These are phyloP conservation scores for Chelon labrosus DNA, from an alignment of 2,797 vertebrate species.

Conservation along the genomic window DNA sequence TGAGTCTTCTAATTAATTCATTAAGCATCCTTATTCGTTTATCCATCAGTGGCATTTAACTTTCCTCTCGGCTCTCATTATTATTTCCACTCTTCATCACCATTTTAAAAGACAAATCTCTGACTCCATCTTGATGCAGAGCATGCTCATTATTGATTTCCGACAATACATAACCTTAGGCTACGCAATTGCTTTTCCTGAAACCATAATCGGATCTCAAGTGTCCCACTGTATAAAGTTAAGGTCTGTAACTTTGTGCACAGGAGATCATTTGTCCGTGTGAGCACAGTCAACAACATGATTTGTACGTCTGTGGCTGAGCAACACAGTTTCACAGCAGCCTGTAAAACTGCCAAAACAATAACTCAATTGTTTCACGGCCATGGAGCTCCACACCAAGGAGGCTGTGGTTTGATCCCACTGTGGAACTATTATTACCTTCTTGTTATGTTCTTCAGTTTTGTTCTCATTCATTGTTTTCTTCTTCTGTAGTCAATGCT, in stretches of 20 bases:
- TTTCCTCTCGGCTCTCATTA: conserved; percentile 13
- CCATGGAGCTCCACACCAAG: too few relatives aligned
- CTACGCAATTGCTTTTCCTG: conserved; percentile 6
- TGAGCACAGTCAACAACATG: not conserved
- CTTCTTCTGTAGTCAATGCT: too few relatives aligned
- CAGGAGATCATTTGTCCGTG: conserved; percentile 1
- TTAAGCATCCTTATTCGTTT: conserved; percentile 30
- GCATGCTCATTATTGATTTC: conserved; percentile 1
- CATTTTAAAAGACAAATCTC: not conserved
- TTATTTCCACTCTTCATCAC: conserved; percentile 6
- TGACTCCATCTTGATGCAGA: not conserved
- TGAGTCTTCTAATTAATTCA: conserved; percentile 17
- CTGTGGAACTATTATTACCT: too few relatives aligned
- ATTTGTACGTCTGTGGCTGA: not conserved
- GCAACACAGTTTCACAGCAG: too few relatives aligned
- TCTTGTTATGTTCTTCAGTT: too few relatives aligned
- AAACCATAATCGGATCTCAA: not conserved
- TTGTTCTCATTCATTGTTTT: too few relatives aligned
- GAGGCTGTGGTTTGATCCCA: too few relatives aligned
- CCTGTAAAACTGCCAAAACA: too few relatives aligned
- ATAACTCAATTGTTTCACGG: too few relatives aligned
- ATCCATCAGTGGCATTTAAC: not conserved
- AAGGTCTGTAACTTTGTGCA: not conserved
- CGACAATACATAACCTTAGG: conserved; percentile 1
- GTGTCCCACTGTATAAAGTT: conserved; percentile 6